Conservation (phyloP, 2,888 invertebrate genomes). For the Lucinisca nassula region DNA sequence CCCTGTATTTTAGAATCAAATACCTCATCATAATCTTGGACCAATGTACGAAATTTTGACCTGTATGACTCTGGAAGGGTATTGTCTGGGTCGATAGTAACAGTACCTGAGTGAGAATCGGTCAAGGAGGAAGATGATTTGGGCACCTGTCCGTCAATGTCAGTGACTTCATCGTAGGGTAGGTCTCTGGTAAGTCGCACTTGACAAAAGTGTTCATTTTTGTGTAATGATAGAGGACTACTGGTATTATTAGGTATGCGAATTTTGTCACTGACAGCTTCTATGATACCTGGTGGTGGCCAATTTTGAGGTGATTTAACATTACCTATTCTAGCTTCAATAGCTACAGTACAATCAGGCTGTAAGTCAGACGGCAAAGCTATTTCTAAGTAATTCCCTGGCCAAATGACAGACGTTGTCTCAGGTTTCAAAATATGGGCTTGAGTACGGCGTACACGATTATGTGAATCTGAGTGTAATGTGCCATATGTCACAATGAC, state of each 20-base stretch:
- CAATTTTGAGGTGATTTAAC: not conserved
- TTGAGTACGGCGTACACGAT: slow-evolving; percentile 35
- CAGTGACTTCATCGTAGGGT: not conserved
- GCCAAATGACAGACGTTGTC: slow-evolving; percentile 43
- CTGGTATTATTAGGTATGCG: slow-evolving; percentile 50
- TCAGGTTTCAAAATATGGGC: not conserved
- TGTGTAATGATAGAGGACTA: slow-evolving; percentile 29
- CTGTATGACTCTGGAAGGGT: not conserved
- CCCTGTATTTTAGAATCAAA: not conserved
- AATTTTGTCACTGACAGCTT: slow-evolving; percentile 49
- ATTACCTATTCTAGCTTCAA: slow-evolving; percentile 34
- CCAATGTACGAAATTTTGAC: not conserved
- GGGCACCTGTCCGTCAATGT: not conserved
- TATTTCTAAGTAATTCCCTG: slow-evolving; percentile 59
- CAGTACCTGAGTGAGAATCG: slow-evolving; percentile 8
- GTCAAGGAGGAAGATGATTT: not conserved
- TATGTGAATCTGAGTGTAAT: not conserved
- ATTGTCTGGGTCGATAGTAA: slow-evolving; percentile 20
- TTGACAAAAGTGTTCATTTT: slow-evolving; percentile 58
- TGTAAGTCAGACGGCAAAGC: slow-evolving; percentile 22
- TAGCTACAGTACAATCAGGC: slow-evolving; percentile 11
- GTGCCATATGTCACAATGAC: slow-evolving; percentile 1
- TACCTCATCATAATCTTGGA: slow-evolving; percentile 5
- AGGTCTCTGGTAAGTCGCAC: not conserved
- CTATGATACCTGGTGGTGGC: slow-evolving; percentile 32